These are phyloP conservation scores for Taeniopygia guttata DNA, from an alignment of 2,797 vertebrate genomes.

Conservation along the genomic window DNA sequence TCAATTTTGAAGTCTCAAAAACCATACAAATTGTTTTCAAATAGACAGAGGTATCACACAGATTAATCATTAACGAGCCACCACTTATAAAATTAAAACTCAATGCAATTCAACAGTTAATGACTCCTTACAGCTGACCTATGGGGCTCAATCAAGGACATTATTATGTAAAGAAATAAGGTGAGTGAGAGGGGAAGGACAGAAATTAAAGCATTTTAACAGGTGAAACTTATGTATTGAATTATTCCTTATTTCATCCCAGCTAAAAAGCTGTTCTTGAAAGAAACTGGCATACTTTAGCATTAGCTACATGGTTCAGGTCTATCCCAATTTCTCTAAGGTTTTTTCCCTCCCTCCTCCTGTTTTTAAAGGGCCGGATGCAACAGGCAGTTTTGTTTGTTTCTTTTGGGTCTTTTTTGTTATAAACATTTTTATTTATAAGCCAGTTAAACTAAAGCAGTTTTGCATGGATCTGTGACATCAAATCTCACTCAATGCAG, in stretches of 20 bases:
- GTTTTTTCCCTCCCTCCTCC: accelerated
- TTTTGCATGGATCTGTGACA: constrained; percentile 7
- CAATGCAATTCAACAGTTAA: neutral
- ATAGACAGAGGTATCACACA: neutral
- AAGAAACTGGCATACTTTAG: neutral
- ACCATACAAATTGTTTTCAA: neutral
- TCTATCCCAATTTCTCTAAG: neutral
- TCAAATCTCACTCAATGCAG: neutral
- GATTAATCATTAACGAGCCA: neutral
- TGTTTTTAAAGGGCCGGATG: neutral
- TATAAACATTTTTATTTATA: constrained; percentile 1
- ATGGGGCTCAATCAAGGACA: neutral
- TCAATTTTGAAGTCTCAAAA: neutral
- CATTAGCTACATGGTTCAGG: neutral
- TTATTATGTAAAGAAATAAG: neutral
- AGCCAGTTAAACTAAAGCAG: constrained; percentile 13
- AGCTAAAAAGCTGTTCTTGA: neutral
- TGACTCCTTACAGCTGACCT: neutral
- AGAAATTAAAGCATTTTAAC: neutral
- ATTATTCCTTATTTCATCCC: neutral
- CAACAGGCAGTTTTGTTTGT: neutral
- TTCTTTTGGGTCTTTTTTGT: neutral
- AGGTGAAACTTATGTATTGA: neutral
- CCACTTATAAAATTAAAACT: constrained; percentile 1
- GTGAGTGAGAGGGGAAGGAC: neutral